Percentiles rank a stretch among this genome's conserved stretches.
Evolutionary conservation across 2,888 invertebrate genomes (phyloP).

Genomic region (Tiliacea aurago): DNA sequence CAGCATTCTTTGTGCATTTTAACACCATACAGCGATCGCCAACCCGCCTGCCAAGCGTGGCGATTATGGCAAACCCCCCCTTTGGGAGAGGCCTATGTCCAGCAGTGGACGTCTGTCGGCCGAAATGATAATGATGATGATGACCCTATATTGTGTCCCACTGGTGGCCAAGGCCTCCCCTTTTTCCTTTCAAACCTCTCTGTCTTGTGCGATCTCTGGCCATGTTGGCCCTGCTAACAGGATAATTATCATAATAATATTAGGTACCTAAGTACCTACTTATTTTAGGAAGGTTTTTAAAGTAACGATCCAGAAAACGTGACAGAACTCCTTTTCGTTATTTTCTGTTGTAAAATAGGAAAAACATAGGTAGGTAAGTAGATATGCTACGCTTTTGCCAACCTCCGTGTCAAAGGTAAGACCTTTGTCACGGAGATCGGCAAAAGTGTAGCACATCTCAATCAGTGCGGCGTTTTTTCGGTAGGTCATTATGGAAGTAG

Average conservation of each 20-base stretch:
- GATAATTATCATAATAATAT: neutral
- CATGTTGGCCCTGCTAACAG: neutral
- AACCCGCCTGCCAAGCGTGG: too few relatives aligned
- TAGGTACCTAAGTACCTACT: neutral
- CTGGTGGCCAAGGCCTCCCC: neutral
- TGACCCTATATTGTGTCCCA: neutral
- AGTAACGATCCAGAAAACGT: neutral
- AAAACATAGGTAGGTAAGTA: neutral
- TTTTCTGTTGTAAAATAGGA: neutral
- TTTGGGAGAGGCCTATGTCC: too few relatives aligned
- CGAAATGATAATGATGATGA: too few relatives aligned
- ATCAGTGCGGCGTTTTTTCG: neutral
- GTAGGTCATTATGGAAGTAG: neutral
- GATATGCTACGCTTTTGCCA: neutral
- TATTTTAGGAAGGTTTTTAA: neutral
- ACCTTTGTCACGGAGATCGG: too few relatives aligned
- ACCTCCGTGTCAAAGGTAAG: neutral
- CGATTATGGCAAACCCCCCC: too few relatives aligned
- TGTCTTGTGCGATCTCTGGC: neutral
- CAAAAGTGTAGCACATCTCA: too few relatives aligned
- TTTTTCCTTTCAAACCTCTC: neutral
- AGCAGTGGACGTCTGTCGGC: too few relatives aligned
- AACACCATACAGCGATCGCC: too few relatives aligned
- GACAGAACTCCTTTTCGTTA: neutral
- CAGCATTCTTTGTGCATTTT: too few relatives aligned